Base-by-base conservation (phyloP, 1,140 invertebrate genomes). In the Bombus fervidus region DNA sequence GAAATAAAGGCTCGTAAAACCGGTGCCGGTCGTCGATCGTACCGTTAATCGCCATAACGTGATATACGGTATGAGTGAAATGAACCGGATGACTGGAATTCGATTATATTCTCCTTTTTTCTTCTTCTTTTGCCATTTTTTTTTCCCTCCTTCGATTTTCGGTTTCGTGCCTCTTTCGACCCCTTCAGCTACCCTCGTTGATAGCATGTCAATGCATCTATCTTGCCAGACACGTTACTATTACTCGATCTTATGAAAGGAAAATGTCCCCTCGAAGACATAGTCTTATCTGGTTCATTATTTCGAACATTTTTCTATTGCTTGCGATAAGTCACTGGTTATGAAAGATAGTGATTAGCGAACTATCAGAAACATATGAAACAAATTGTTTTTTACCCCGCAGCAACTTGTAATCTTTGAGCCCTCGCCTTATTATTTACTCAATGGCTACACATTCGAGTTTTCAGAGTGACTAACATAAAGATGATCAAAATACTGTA, bases 1-100 rank as follows among this genome's bases (percentile, higher is more conserved):
- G 83, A 85, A 85, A 87, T 87, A 85, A 87, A 87, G 86, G 76
- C 86, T 87, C 69, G 77, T 87, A 86, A 86, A 86, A 78, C 85
- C 69, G 84, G 84, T 74, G 78, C 74, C 41, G 85, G 74, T 76
- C 83, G 73, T 85, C 83, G 77, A 85, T 80, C 83, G 72, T 81
- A 87, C 83, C 77, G 86, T 85, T 83, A 83, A 86, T 83, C 85
- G 81, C 74, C 74, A 25, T 34, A 53, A 31, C 85, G 41, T 78
- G 74, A 83, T 78, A 39, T 37, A 78, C 68, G 73, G 73, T 71
- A 59, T 41, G 43, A 75, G 78, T 64, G 72, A 85, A 85, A 75
- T 69, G 41, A 74, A 74, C n/a, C 84, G 71, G 59, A 74, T 81
- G 59, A 59, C 79, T 68, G 71, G 79, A 68, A 81, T 68, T 81